A percentile compares a stretch with the other conserved stretches of the same genome.
These are phyloP conservation scores for Crematogaster levior DNA, from an alignment of 2,888 invertebrate species.

Conservation along the genomic window DNA sequence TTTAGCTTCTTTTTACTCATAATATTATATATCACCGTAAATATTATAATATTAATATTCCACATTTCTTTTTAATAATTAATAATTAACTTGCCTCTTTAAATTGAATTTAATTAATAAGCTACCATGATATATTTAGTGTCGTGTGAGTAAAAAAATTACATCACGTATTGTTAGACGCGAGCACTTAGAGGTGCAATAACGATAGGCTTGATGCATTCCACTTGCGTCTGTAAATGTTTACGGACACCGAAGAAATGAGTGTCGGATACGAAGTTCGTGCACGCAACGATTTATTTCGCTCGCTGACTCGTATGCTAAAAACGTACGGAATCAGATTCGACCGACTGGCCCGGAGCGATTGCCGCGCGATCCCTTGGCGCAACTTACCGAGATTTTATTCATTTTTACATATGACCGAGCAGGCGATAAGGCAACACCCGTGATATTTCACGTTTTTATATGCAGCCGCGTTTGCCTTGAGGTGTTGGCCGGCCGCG, in stretches of 20 bases:
- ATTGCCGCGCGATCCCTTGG: constrained; percentile 77
- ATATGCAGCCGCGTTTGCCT: constrained; percentile 80
- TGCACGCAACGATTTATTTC: constrained; percentile 57
- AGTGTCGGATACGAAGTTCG: not conserved
- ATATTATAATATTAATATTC: not conserved
- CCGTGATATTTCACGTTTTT: constrained; percentile 84
- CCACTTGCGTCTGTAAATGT: not conserved
- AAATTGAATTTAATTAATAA: not conserved
- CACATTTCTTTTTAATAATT: not conserved
- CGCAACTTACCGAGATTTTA: constrained; percentile 83
- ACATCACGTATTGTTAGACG: too few relatives aligned
- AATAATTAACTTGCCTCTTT: not conserved
- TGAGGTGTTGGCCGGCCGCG: constrained; percentile 82
- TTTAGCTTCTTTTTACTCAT: not conserved
- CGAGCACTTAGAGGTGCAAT: not conserved
- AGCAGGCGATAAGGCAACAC: constrained; percentile 82
- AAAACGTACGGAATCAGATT: constrained; percentile 69
- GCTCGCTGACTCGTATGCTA: constrained; percentile 61
- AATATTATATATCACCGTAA: too few relatives aligned
- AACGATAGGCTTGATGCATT: not conserved
- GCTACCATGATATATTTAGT: not conserved
- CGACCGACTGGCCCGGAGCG: constrained; percentile 75
- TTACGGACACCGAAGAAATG: too few relatives aligned
- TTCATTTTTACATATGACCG: constrained; percentile 82
- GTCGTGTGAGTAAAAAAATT: not conserved